Evolutionary conservation across 1,140 invertebrate genomes (phyloP), one percentile per base, ranked within the genome.

Genomic region (Ips typographus): DNA sequence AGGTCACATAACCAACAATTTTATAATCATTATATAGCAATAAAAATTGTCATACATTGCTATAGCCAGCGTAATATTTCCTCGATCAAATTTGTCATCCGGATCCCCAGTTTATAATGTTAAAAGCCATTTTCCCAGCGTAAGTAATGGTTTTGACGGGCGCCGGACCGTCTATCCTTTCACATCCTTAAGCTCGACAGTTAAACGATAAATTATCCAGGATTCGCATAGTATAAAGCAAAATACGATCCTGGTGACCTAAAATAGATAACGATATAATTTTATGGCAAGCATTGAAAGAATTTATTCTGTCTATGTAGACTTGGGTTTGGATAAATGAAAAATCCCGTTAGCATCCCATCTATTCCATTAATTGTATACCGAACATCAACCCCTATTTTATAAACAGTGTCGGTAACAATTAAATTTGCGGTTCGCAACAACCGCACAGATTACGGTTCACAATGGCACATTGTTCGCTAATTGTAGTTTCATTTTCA

Each of bases 401-500:
- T 49, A 49, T 49, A 49, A 49, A 49, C 44, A 49, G 22, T 49
- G 44, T 49, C 44, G 44, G 6, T 1, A 49, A 6, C 44, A 49
- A 49, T 49, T 49, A 49, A 49, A 49, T 49, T 49, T 22, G 44
- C 44, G 44, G 44, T 49, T 3, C 6, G 22, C 7, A 49, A 49
- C 44, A 49, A 49, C 44, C 44, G 44, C 44, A 2, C 44, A 49
- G 44, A 49, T 49, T 49, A 49, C 44, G 22, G 7, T 49, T 49
- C 44, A 49, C 44, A 49, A 49, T 55, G 52, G 37, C 52, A 55
- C 52, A 38, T 55, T 55, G 37, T 55, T 55, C 52, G 5, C 52
- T 55, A 55, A 55, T 55, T 55, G 52, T 38, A 38, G 52, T 55
- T 55, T 55, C 37, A 55, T 55, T 55, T 38, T 55, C n/a, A 55